These are phyloP conservation scores for Eleutherodactylus coqui DNA, from an alignment of 2,797 vertebrate genomes.

Conservation along the genomic window DNA sequence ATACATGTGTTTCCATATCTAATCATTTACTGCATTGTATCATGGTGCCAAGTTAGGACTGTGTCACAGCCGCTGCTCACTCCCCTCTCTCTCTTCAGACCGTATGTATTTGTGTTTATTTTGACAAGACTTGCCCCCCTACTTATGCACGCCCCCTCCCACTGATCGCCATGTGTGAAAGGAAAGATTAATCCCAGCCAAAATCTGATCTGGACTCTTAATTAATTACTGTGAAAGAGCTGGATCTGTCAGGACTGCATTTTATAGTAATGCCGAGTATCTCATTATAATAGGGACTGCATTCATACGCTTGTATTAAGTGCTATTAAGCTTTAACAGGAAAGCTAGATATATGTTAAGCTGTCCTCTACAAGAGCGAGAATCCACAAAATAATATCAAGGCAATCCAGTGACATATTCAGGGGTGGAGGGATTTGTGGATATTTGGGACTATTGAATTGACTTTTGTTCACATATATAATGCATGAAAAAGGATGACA, in stretches of 20 bases:
- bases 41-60: constrained; percentile 13
- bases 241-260: constrained; percentile 15
- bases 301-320: neutral
- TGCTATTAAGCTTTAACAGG: neutral
- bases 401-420: neutral
- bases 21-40: constrained; percentile 23
- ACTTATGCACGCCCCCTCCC: constrained; percentile 60
- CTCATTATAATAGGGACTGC: constrained; percentile 11
- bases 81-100: constrained; percentile 53
- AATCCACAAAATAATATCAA: neutral
- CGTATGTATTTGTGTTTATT: constrained; percentile 64
- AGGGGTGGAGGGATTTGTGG: neutral
- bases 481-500: neutral
- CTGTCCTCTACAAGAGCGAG: neutral
- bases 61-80: constrained; percentile 47
- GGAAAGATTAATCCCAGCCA: constrained; percentile 61
- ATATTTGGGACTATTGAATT: neutral
- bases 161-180: constrained; percentile 63
- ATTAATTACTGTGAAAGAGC: constrained; percentile 59
- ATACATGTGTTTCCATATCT: neutral
- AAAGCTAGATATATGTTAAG: constrained; percentile 12
- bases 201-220: constrained; percentile 63
- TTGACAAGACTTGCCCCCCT: constrained; percentile 61
- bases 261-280: constrained; percentile 36
- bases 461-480: neutral